Percentiles rank a stretch among this genome's conserved stretches.
Evolutionary conservation across 2,797 vertebrate species (phyloP).

Genomic region (Phataginus tetradactyla): DNA sequence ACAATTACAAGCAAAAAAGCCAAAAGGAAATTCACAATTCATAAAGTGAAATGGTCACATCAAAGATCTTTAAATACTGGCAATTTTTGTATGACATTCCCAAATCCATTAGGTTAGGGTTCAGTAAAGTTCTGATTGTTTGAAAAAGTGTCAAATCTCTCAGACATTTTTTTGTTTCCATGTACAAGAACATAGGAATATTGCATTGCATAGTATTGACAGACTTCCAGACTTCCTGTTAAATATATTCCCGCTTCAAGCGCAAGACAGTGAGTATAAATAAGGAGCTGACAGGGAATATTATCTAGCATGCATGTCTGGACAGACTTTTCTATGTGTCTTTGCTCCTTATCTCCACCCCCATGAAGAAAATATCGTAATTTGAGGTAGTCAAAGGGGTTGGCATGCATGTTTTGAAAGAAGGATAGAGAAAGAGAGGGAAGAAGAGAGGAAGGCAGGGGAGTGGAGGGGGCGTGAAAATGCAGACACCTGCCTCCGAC

Average conservation of each 20-base stretch:
- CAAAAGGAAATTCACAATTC: background rate
- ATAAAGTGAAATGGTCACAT: background rate
- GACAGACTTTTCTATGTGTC: background rate
- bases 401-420: background rate
- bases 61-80: background rate
- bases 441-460: background rate
- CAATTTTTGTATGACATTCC: background rate
- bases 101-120: background rate
- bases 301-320: background rate
- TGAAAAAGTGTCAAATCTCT: background rate
- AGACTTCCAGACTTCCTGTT: background rate
- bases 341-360: background rate
- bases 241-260: background rate
- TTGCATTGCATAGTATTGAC: background rate
- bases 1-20: background rate
- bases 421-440: too few species aligned
- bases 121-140: background rate
- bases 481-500: background rate
- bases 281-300: background rate
- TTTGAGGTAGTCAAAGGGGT: background rate
- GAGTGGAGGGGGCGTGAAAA: background rate
- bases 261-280: background rate
- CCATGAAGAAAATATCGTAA: background rate
- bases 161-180: background rate
- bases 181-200: background rate